phyloP scores from a whole-genome alignment of 2,113 vertebrate genomes.

The Corythaeola cristata region DNA sequence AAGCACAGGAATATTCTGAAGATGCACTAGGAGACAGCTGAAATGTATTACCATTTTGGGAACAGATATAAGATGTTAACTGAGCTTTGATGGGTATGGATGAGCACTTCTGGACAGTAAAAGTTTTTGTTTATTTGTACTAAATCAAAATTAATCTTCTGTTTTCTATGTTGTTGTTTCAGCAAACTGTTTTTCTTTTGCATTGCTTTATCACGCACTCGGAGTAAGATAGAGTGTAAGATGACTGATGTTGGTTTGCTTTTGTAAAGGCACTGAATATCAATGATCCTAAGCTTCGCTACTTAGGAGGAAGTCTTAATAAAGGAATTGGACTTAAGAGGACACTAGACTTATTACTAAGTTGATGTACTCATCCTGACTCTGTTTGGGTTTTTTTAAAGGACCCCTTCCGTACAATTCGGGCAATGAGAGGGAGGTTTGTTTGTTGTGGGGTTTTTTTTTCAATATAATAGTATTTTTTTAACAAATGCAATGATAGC shows the following conservation, averaged over 20 bases:
- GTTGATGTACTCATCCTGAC: background rate
- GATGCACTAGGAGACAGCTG: background rate
- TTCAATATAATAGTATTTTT: background rate
- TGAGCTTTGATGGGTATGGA: background rate
- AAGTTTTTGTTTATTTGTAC: background rate
- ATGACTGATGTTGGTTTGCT: background rate
- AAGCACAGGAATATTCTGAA: background rate
- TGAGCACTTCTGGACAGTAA: background rate
- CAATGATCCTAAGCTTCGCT: background rate
- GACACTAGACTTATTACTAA: background rate
- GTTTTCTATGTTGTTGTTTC: background rate
- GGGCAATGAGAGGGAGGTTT: background rate
- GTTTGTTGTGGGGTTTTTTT: too few species aligned
- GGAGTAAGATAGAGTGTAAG: background rate
- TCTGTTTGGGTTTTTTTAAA: background rate
- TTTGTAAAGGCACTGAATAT: background rate
- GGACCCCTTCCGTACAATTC: background rate
- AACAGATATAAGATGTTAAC: background rate
- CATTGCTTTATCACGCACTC: background rate
- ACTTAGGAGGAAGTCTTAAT: background rate
- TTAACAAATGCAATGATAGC: background rate
- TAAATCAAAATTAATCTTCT: background rate
- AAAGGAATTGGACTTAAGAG: background rate
- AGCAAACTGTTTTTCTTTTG: background rate
- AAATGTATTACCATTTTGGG: background rate